These are phyloP conservation scores for Littorina saxatilis DNA, from an alignment of 1,140 invertebrate genomes.

Conservation along the genomic window DNA sequence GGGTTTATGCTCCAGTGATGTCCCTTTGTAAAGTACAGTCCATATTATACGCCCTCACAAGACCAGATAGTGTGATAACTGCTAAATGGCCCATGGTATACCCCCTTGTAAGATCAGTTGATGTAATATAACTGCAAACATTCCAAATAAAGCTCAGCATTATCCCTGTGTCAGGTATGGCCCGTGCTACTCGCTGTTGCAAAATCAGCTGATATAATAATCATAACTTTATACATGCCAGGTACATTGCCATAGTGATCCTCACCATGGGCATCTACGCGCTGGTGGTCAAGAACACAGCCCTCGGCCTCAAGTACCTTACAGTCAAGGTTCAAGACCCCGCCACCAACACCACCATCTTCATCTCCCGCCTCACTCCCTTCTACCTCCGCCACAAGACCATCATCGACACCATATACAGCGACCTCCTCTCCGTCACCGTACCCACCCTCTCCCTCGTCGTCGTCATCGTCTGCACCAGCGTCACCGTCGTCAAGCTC, in stretches of 20 bases:
- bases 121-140: no score
- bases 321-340: not conserved
- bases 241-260: not conserved
- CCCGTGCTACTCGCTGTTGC: no score
- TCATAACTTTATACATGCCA: no score
- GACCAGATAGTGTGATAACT: no score
- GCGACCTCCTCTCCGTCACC: not conserved
- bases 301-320: not conserved
- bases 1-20: no score
- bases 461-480: conserved; percentile 30
- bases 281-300: not conserved
- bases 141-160: no score
- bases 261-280: not conserved
- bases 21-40: no score
- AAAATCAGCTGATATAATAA: no score
- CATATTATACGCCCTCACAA: no score
- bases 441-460: conserved; percentile 9
- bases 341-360: not conserved
- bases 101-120: no score
- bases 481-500: conserved; percentile 20
- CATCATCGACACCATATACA: conserved; percentile 4
- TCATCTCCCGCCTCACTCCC: not conserved
- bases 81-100: no score
- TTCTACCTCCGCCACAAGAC: not conserved
- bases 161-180: no score